Conservation (phyloP, 2,797 vertebrate species). For the Sebastes ruberrimus region DNA sequence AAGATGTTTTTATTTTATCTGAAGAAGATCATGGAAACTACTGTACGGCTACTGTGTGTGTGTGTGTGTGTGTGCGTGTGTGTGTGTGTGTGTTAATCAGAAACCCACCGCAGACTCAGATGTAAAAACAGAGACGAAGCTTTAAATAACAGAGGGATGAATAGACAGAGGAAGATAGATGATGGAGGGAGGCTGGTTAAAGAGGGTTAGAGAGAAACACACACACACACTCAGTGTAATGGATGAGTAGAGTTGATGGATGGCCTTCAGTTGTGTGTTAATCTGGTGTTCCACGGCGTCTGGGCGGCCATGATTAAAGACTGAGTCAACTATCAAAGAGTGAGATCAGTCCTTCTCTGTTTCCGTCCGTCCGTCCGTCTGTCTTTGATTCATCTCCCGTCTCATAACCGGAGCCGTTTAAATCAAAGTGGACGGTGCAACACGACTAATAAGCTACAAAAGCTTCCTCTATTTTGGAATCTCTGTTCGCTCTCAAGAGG, state of each 20-base stretch:
- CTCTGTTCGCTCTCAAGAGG: too few species aligned
- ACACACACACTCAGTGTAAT: conserved; percentile 23
- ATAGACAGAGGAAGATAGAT: conserved; percentile 34
- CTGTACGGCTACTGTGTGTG: neutral
- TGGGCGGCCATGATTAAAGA: conserved; percentile 53
- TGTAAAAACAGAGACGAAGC: conserved; percentile 62
- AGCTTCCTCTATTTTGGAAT: too few species aligned
- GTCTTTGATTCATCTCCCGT: too few species aligned
- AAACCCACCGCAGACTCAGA: conserved; percentile 57
- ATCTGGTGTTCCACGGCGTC: conserved; percentile 41
- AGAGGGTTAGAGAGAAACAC: neutral
- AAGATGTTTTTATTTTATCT: conserved; percentile 1
- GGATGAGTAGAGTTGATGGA: conserved; percentile 65
- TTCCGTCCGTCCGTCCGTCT: neutral
- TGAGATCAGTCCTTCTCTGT: neutral
- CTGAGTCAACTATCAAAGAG: conserved; percentile 8
- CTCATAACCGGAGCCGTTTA: too few species aligned
- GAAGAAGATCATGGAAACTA: conserved; percentile 43
- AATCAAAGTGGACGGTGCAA: too few species aligned
- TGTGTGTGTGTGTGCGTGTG: neutral
- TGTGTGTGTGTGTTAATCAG: conserved; percentile 39
- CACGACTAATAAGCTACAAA: too few species aligned
- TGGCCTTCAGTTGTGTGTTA: conserved; percentile 49
- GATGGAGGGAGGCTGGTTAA: conserved; percentile 22
- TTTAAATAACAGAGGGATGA: conserved; percentile 47